phyloP scores from a whole-genome alignment of 37 sponge, comb jelly and placozoan genomes.

The Beroe ovata region DNA sequence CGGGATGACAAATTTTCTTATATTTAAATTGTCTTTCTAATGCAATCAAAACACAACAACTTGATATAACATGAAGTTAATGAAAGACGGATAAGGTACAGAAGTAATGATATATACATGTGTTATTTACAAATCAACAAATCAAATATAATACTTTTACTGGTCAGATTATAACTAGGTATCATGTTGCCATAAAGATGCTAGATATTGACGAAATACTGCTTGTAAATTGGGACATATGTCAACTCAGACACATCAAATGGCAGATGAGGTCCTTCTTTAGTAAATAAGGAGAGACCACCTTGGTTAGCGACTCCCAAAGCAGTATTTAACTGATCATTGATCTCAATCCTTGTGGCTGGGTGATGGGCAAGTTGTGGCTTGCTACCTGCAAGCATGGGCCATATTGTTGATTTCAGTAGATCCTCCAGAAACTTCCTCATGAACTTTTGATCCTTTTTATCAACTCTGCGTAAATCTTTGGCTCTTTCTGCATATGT shows the following conservation, averaged over 20 bases:
- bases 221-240: conserved; percentile 39
- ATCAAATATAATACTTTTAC: background rate
- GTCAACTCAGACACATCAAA: conserved; percentile 44
- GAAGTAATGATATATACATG: too few relatives aligned
- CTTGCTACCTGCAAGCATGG: background rate
- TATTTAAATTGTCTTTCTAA: too few relatives aligned
- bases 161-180: background rate
- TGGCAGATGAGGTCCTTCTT: conserved; percentile 55
- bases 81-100: too few relatives aligned
- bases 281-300: conserved; percentile 10
- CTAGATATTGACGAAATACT: conserved; percentile 25
- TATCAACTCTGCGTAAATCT: conserved; percentile 23
- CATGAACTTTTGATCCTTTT: conserved; percentile 57
- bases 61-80: too few relatives aligned
- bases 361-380: conserved; percentile 49
- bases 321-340: background rate
- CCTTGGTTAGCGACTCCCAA: conserved; percentile 37
- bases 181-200: background rate
- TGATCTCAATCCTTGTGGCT: conserved; percentile 21
- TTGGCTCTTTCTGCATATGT: conserved; percentile 13
- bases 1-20: too few relatives aligned
- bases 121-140: too few relatives aligned
- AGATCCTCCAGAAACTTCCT: conserved; percentile 45
- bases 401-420: conserved; percentile 32
- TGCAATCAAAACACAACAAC: too few relatives aligned